Evolutionary conservation across 2,797 vertebrate species (phyloP), one percentile per base, ranked within the genome.

Genomic region (Etheostoma perlongum): DNA sequence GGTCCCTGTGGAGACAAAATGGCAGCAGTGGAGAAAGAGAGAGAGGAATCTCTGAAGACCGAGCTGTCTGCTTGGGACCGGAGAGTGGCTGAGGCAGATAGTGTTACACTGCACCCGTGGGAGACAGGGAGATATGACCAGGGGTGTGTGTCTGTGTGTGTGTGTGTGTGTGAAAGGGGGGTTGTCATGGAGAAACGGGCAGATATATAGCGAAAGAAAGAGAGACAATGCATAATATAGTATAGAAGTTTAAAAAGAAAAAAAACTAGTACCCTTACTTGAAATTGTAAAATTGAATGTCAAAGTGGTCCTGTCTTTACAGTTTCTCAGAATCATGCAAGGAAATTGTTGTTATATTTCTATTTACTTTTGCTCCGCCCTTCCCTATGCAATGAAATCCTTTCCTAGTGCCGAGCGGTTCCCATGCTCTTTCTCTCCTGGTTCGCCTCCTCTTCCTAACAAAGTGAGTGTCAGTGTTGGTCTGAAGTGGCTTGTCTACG

Each of bases 81-180:
- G 70, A 90, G 89, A 91, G 83, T 89, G 88, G 76, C 66, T 76
- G 83, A 85, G 83, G 75, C 74, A 89, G 92, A 94, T 92, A 92
- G 84, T 85, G 85, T 93, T 91, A 83, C 89, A 88, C 87, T 74
- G 88, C 76, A 88, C 91, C 85, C 90, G 2, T 53, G 90, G 89
- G 92, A 92, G 81, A 88, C 67, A 6, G 67, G 62, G 64, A 75
- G 81, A 86, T 90, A 87, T 78, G 86, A 87, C 92, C 87, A 79
- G 71, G 83, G 90, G 90, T 82, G 84, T 71, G 58, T 73, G 67
- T 58, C 54, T 70, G 74, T 8, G 42, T 51, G 42, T 62, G 55
- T 61, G 57, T 71, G 54, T 67, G 11, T 15, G 14, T 10, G 8
- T 18, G 53, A 46, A n/a, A 36, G n/a, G 25, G 44, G 23, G 60